Evolutionary conservation across 2,888 invertebrate genomes (phyloP).

Genomic region (Aricia artaxerxes): DNA sequence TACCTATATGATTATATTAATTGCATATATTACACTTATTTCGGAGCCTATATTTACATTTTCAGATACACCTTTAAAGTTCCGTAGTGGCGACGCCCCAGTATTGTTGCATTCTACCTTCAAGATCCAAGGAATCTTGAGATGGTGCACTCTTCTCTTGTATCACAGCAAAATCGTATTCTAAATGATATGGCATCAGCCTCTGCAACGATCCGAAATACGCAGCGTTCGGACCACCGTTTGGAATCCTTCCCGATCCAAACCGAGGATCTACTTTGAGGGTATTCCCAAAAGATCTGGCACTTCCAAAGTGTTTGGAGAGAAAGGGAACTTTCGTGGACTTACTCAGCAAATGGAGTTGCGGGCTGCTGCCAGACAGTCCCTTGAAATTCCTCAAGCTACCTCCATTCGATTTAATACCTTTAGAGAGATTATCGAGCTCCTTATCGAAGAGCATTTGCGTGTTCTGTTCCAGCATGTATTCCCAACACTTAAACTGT

Average conservation of each 20-base stretch:
- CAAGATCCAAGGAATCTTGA: slow-evolving; percentile 89
- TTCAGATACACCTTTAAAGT: slow-evolving; percentile 73
- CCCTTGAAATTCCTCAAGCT: slow-evolving; percentile 80
- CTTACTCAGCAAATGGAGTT: slow-evolving; percentile 75
- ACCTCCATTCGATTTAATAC: slow-evolving; percentile 77
- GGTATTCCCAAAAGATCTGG: slow-evolving; percentile 87
- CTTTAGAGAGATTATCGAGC: slow-evolving; percentile 87
- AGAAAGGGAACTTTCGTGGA: slow-evolving; percentile 78
- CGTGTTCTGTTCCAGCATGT: slow-evolving; percentile 95
- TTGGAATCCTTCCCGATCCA: slow-evolving; percentile 81
- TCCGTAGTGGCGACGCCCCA: slow-evolving; percentile 95
- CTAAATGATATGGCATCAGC: slow-evolving; percentile 89
- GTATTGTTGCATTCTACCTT: slow-evolving; percentile 92
- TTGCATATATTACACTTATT: slow-evolving; percentile 60
- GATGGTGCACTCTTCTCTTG: slow-evolving; percentile 85
- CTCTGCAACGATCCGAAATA: slow-evolving; percentile 92
- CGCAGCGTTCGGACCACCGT: slow-evolving; percentile 91
- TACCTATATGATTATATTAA: slow-evolving; percentile 64
- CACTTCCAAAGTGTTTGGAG: slow-evolving; percentile 89
- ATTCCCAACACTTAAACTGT: slow-evolving; percentile 96
- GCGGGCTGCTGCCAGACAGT: slow-evolving; percentile 86
- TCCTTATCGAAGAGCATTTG: slow-evolving; percentile 94
- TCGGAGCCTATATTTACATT: slow-evolving; percentile 72
- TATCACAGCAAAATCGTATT: slow-evolving; percentile 91
- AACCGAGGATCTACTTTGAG: slow-evolving; percentile 81